These are phyloP conservation scores for Pogonomyrmex barbatus DNA, from an alignment of 1,140 invertebrate species.

Conservation along the genomic window DNA sequence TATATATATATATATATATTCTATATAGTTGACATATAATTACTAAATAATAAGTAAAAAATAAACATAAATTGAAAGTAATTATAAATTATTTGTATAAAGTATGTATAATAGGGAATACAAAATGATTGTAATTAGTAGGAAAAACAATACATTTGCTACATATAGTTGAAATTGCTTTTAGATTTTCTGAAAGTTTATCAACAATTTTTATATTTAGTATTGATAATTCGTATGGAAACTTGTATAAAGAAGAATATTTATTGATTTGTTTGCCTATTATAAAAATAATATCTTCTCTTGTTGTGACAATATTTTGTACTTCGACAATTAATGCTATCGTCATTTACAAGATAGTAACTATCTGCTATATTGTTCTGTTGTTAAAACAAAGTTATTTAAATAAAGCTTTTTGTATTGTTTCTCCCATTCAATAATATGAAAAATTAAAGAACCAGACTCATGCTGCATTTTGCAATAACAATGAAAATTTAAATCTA, in stretches of 20 bases:
- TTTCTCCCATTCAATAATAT: not conserved
- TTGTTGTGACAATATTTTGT: not conserved
- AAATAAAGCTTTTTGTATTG: conserved; percentile 6
- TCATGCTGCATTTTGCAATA: not conserved
- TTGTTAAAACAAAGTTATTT: conserved; percentile 5
- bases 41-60: not conserved
- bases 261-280: not conserved
- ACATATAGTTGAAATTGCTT: not conserved
- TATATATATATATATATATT: not conserved
- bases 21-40: no score
- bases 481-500: not conserved
- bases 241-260: not conserved
- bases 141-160: not conserved
- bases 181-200: not conserved
- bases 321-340: not conserved
- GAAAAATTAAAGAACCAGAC: not conserved
- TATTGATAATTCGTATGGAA: not conserved
- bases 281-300: not conserved
- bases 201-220: not conserved
- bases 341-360: not conserved
- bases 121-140: not conserved
- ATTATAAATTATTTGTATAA: not conserved
- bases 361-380: not conserved
- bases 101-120: not conserved
- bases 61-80: not conserved